phyloP scores from a whole-genome alignment of 2,113 vertebrate species.

The zebrafish (Danio rerio) region DNA sequence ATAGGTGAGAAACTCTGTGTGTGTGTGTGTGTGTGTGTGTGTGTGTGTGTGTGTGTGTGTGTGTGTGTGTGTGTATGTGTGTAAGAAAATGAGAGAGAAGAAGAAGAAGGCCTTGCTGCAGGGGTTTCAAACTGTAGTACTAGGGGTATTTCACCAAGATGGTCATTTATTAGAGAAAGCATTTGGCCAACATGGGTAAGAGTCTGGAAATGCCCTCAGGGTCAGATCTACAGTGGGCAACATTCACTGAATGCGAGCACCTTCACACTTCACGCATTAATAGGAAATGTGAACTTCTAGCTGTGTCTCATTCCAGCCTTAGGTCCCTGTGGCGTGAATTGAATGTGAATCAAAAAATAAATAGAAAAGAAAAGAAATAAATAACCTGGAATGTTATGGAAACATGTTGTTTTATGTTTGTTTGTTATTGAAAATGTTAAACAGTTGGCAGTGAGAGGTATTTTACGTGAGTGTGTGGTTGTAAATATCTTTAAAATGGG shows the following conservation, averaged over 20 bases:
- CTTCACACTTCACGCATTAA: neutral
- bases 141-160: conserved; percentile 21
- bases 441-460: no score
- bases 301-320: neutral
- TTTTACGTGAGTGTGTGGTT: no score
- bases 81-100: conserved; percentile 21
- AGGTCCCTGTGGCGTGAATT: no score
- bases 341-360: no score
- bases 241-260: neutral
- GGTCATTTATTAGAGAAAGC: conserved; percentile 33
- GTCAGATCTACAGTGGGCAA: no score
- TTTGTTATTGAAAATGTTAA: no score
- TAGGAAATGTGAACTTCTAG: neutral
- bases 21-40: neutral
- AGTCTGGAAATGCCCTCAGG: neutral
- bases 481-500: no score
- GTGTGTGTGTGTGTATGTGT: neutral
- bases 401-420: no score
- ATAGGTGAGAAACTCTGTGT: conserved; percentile 23
- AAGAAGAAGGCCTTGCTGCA: neutral
- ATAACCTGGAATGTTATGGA: no score
- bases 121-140: neutral
- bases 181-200: neutral
- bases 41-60: neutral
- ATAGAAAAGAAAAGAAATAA: no score